A percentile compares a stretch with the other conserved stretches of the same genome.
phyloP scores from a whole-genome alignment of 2,888 invertebrate species.

The Pandemis heparana region DNA sequence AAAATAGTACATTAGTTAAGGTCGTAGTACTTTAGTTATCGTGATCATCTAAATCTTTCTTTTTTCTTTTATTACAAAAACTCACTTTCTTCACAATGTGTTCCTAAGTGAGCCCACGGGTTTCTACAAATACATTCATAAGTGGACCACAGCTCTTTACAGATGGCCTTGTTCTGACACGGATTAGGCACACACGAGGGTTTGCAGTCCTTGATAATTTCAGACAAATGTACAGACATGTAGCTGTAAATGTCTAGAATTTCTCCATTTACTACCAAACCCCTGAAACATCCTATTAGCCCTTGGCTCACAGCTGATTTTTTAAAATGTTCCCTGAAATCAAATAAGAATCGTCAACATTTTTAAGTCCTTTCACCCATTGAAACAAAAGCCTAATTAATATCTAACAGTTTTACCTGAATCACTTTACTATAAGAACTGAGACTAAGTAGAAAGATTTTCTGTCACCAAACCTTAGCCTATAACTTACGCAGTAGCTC shows the following conservation, averaged over 20 bases:
- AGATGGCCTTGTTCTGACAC: slow-evolving; percentile 95
- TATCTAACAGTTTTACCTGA: neutral
- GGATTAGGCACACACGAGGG: slow-evolving; percentile 98
- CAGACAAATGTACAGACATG: slow-evolving; percentile 96
- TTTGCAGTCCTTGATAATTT: slow-evolving; percentile 96
- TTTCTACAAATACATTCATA: slow-evolving; percentile 97
- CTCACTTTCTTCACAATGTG: slow-evolving; percentile 96
- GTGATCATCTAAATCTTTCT: no score
- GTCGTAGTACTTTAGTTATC: no score
- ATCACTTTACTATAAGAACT: no score
- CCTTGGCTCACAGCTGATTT: slow-evolving; percentile 95
- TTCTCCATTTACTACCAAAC: slow-evolving; percentile 96
- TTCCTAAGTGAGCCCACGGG: slow-evolving; percentile 96
- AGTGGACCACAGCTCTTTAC: slow-evolving; percentile 96
- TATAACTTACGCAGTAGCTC: slow-evolving; percentile 93
- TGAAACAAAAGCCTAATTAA: neutral
- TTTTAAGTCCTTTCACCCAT: neutral
- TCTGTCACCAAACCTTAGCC: neutral
- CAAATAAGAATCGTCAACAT: slow-evolving; percentile 1
- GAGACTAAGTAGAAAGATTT: neutral
- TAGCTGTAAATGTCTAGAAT: slow-evolving; percentile 96
- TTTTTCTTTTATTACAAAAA: slow-evolving; percentile 46
- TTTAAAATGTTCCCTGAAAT: slow-evolving; percentile 90
- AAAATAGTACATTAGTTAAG: neutral
- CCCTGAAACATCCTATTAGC: slow-evolving; percentile 97